Conservation (phyloP, 2,113 vertebrate genomes). For the Ictalurus punctatus region DNA sequence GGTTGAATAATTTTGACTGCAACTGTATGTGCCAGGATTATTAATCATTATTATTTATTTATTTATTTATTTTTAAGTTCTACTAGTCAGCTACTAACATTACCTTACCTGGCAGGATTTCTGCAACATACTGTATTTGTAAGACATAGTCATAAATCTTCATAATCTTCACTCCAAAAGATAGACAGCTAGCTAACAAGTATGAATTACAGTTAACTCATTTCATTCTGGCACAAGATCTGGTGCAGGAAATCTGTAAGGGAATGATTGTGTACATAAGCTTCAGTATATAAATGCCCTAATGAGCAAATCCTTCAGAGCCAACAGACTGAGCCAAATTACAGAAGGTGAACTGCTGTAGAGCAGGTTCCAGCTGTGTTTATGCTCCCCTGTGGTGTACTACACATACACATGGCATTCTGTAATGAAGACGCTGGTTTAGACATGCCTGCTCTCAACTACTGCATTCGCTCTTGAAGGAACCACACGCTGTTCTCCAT, state of each 20-base stretch:
- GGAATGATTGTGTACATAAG: not conserved
- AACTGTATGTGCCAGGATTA: not conserved
- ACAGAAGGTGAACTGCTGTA: slow-evolving; percentile 14
- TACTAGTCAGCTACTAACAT: not conserved
- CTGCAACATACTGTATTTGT: not conserved
- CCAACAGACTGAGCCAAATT: slow-evolving; percentile 27
- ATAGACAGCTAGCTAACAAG: not conserved
- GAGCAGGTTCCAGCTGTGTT: slow-evolving; percentile 21
- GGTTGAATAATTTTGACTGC: too few species aligned
- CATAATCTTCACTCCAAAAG: not conserved
- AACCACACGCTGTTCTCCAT: not conserved
- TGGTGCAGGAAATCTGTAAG: not conserved
- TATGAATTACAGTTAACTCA: not conserved
- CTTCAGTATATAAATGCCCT: slow-evolving; percentile 13
- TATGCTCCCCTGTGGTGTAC: slow-evolving; percentile 17
- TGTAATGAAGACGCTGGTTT: slow-evolving; percentile 29
- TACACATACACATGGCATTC: not conserved
- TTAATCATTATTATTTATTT: not conserved
- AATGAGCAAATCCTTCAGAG: slow-evolving; percentile 35
- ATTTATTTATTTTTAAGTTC: not conserved
- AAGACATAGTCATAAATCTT: not conserved
- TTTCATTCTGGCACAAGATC: not conserved
- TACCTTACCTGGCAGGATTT: not conserved
- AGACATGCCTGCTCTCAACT: slow-evolving; percentile 5
- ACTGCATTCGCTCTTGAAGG: not conserved